phyloP scores from a whole-genome alignment of 2,113 vertebrate species.

The Labeo rohita region DNA sequence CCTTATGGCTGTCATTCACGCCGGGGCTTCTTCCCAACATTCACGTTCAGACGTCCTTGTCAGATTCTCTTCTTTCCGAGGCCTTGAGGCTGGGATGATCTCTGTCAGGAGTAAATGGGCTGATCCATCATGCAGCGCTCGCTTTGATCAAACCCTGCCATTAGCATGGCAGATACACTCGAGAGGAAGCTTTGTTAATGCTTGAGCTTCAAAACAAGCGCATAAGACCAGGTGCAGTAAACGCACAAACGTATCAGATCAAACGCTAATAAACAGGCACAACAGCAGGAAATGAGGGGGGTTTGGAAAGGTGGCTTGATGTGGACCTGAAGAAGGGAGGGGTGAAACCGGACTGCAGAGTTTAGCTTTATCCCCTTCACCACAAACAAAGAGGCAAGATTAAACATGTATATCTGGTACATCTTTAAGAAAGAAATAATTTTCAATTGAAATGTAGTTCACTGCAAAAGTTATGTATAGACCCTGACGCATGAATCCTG shows the following conservation, averaged over 20 bases:
- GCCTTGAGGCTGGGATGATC: constrained; percentile 10
- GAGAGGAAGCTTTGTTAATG: constrained; percentile 37
- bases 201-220: constrained; percentile 27
- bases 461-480: background rate
- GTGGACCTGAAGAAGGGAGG: background rate
- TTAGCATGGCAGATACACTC: constrained; percentile 33
- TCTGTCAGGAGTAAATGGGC: constrained; percentile 4
- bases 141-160: constrained; percentile 37
- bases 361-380: background rate
- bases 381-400: background rate
- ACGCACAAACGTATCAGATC: constrained; percentile 2
- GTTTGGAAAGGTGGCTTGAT: background rate
- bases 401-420: background rate
- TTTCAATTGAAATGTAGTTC: background rate
- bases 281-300: constrained; percentile 31
- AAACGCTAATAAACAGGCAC: constrained; percentile 32
- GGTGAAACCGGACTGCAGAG: background rate
- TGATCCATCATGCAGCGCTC: background rate
- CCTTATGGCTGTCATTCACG: constrained; percentile 27
- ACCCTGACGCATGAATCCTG: background rate
- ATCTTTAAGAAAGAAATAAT: background rate
- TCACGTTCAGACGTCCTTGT: constrained; percentile 9
- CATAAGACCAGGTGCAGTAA: constrained; percentile 32
- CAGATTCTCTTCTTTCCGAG: background rate
- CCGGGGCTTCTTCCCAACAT: background rate